These are phyloP conservation scores for Rhagonycha fulva DNA, from an alignment of 2,888 invertebrate species.

Conservation along the genomic window DNA sequence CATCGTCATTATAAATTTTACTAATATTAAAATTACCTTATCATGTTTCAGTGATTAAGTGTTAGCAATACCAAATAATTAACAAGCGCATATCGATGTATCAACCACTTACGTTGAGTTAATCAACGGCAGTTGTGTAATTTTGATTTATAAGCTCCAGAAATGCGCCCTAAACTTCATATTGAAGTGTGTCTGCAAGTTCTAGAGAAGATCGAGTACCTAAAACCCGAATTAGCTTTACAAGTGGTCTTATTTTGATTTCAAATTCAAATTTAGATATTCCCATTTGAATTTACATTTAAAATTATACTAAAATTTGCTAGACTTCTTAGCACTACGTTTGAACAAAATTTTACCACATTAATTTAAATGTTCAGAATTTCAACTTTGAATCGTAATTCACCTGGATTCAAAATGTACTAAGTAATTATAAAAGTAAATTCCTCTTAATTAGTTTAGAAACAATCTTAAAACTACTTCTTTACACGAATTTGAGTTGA, in stretches of 20 bases:
- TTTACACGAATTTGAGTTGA: background rate
- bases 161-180: conserved; percentile 21
- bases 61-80: conserved; percentile 48
- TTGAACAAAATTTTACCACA: background rate
- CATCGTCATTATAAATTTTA: background rate
- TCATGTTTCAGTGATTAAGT: conserved; percentile 52
- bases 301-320: conserved; percentile 15
- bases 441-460: background rate
- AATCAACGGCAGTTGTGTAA: conserved; percentile 40
- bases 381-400: background rate
- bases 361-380: background rate
- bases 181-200: conserved; percentile 29
- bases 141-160: conserved; percentile 38
- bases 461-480: background rate
- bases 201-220: conserved; percentile 23
- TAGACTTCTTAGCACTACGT: background rate
- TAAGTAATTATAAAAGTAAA: background rate
- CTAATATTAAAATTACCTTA: conserved; percentile 43
- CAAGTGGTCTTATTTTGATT: conserved; percentile 28
- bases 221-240: conserved; percentile 23
- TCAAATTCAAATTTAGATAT: conserved; percentile 18
- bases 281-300: conserved; percentile 21
- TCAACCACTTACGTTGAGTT: conserved; percentile 46
- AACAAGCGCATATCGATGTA: conserved; percentile 50
- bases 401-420: background rate